Percentiles rank a stretch among this genome's conserved stretches.
phyloP scores from a whole-genome alignment of 2,888 invertebrate species.

The Osedax frankpressi region DNA sequence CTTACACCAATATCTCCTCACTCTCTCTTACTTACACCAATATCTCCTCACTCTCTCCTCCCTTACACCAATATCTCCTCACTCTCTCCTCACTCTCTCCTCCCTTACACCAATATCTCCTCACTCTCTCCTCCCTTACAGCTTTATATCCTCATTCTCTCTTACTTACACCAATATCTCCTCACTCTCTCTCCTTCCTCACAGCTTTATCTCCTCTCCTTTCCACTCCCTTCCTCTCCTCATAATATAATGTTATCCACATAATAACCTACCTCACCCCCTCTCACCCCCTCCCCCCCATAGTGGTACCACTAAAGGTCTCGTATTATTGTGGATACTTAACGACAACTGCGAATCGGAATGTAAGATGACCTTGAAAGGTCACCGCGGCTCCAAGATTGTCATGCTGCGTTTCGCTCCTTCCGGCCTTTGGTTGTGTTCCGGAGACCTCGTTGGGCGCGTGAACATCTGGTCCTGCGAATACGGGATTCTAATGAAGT shows the following conservation, averaged over 20 bases:
- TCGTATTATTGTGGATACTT: neutral
- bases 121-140: no score
- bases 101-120: no score
- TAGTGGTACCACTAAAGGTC: neutral
- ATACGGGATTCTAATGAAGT: neutral
- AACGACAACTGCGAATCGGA: neutral
- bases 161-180: no score
- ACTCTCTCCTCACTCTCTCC: no score
- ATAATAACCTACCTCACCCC: no score
- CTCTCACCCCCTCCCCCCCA: neutral
- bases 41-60: no score
- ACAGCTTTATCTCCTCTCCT: neutral
- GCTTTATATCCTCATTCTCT: no score
- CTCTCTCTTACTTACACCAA: no score
- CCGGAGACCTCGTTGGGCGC: conserved; percentile 29
- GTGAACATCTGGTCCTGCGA: conserved; percentile 34
- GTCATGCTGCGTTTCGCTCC: neutral
- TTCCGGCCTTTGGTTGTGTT: neutral
- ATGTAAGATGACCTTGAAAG: neutral
- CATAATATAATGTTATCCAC: no score
- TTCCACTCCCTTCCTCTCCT: neutral
- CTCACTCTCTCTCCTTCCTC: no score
- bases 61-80: no score
- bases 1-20: no score
- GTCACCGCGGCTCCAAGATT: neutral